phyloP scores from a whole-genome alignment of 2,113 vertebrate species.

The Pyxicephalus adspersus region DNA sequence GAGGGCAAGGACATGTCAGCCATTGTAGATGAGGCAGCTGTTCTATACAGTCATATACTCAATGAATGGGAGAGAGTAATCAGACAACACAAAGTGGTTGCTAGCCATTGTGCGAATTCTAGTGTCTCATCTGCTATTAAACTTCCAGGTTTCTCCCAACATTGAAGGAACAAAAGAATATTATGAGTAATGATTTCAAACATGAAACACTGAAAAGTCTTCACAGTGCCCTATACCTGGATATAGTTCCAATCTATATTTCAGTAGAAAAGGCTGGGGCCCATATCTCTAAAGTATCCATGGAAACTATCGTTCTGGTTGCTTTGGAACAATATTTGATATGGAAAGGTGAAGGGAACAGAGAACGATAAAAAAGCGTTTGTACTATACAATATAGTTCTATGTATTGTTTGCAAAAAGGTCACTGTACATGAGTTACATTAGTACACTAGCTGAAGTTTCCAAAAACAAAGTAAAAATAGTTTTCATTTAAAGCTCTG shows the following conservation, averaged over 20 bases:
- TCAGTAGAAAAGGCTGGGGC: not conserved
- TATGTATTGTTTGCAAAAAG: not conserved
- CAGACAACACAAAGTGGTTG: not conserved
- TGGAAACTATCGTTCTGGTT: constrained; percentile 34
- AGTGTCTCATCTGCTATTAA: constrained; percentile 7
- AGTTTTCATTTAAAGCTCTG: no score
- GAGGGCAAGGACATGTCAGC: not conserved
- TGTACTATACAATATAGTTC: not conserved
- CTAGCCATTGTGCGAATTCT: constrained; percentile 14
- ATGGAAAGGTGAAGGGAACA: not conserved
- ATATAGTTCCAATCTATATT: constrained; percentile 23
- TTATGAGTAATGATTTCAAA: not conserved
- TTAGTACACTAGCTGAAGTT: not conserved
- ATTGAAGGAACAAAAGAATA: constrained; percentile 28
- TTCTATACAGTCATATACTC: not conserved
- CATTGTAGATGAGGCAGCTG: not conserved
- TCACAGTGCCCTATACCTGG: not conserved
- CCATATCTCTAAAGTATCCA: constrained; percentile 25
- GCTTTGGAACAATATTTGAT: constrained; percentile 17
- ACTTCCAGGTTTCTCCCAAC: not conserved
- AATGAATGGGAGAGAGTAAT: not conserved
- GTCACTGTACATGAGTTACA: not conserved
- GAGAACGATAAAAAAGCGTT: not conserved
- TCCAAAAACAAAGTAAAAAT: no score
- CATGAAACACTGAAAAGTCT: constrained; percentile 11